Conservation (phyloP, 1,140 invertebrate genomes). For the Zophobas atratus region DNA sequence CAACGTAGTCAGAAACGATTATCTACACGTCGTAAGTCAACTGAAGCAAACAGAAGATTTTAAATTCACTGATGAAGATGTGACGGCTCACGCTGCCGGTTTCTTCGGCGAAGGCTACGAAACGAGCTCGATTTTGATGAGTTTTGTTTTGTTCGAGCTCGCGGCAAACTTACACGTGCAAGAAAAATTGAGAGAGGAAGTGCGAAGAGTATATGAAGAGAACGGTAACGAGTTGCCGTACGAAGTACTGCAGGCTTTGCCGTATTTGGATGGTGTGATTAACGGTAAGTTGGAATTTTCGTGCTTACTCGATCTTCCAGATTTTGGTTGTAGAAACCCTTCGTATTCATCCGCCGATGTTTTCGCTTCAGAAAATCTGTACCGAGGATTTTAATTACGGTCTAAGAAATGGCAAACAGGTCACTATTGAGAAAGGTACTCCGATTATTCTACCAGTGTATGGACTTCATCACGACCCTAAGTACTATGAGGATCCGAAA, state of each 20-base stretch:
- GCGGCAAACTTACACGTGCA: slow-evolving; percentile 76
- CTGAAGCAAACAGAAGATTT: slow-evolving; percentile 27
- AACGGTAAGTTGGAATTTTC: slow-evolving; percentile 62
- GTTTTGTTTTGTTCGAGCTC: slow-evolving; percentile 70
- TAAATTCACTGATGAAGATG: slow-evolving; percentile 53
- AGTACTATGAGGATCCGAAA: slow-evolving; percentile 72
- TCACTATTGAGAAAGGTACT: slow-evolving; percentile 68
- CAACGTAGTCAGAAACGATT: slow-evolving; percentile 61
- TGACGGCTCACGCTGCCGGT: slow-evolving; percentile 57
- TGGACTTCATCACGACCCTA: slow-evolving; percentile 70
- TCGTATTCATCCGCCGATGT: slow-evolving; percentile 67
- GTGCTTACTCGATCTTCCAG: background rate
- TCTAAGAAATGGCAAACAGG: slow-evolving; percentile 53
- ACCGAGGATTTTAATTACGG: slow-evolving; percentile 50
- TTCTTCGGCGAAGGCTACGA: slow-evolving; percentile 75
- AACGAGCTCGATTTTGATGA: slow-evolving; percentile 73
- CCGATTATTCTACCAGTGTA: slow-evolving; percentile 72
- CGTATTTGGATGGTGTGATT: slow-evolving; percentile 70
- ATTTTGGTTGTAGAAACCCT: slow-evolving; percentile 66
- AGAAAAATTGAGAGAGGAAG: slow-evolving; percentile 77
- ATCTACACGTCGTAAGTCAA: slow-evolving; percentile 58
- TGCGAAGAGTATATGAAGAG: slow-evolving; percentile 65
- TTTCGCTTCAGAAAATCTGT: slow-evolving; percentile 60
- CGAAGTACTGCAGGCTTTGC: slow-evolving; percentile 68
- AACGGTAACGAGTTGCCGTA: slow-evolving; percentile 66